These are phyloP conservation scores for Epinephelus moara DNA, from an alignment of 2,113 vertebrate species.

Conservation along the genomic window DNA sequence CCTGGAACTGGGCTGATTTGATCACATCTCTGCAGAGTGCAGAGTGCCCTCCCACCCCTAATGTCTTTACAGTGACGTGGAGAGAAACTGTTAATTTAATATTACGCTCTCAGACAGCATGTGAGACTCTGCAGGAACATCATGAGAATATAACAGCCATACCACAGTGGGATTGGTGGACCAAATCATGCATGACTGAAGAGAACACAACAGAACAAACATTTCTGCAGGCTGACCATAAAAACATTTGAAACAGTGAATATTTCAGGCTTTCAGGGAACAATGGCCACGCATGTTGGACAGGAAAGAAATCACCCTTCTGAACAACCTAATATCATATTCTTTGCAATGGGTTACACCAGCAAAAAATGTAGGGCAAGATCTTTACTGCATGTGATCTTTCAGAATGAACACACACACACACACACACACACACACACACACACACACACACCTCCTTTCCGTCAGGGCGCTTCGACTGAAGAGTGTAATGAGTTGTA, in stretches of 20 bases:
- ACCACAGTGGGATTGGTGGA: background rate
- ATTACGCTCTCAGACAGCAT: background rate
- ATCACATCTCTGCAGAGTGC: constrained; percentile 23
- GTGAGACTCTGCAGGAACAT: constrained; percentile 13
- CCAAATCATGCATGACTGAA: background rate
- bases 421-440: constrained; percentile 32
- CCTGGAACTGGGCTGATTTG: constrained; percentile 17
- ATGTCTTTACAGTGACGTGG: constrained; percentile 11
- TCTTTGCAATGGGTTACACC: constrained; percentile 15
- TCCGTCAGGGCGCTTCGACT: constrained; percentile 92
- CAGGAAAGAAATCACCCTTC: background rate
- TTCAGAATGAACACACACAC: constrained; percentile 39
- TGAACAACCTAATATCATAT: constrained; percentile 27
- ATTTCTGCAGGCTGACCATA: background rate
- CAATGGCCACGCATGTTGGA: background rate
- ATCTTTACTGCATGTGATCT: constrained; percentile 28
- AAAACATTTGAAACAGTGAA: background rate
- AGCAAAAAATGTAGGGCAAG: constrained; percentile 28
- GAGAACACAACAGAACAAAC: background rate
- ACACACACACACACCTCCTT: constrained; percentile 72
- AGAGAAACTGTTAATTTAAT: background rate
- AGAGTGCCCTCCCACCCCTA: background rate
- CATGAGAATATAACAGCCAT: background rate
- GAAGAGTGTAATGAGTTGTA: constrained; percentile 95
- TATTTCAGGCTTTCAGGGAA: constrained; percentile 15